Base-by-base conservation (phyloP, 2,888 invertebrate genomes). In the Synanthedon vespiformis region DNA sequence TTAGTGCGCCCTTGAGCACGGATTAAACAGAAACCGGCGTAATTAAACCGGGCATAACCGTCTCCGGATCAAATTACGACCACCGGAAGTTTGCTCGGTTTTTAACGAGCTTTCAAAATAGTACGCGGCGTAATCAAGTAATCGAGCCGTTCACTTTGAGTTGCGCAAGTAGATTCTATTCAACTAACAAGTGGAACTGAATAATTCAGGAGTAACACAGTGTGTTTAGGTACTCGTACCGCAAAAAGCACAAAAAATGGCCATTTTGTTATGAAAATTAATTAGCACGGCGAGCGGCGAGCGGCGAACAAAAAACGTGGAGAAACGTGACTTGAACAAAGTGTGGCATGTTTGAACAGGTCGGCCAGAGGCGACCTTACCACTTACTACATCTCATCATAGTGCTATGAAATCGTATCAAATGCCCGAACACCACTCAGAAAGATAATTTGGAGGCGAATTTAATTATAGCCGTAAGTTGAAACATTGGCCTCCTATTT, bases 1-100 rank as follows among this genome's bases (percentile, higher is more conserved):
- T 59, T 55, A 58, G 57, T 52, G 55, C 52, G 56, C 50, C 57
- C 57, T 54, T 50, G 51, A 53, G 57, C 51, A 40, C 11, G 56
- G 53, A 57, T 58, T 59, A 57, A 56, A 55, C 51, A 52, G 53
- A 49, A 41, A 44, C 52, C 27, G 51, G 40, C 52, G 56, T 59
- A 57, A 59, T 59, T 56, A 56, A 53, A 56, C 40, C 51, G 40
- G 16, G 51, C 48, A 52, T 55, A 55, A 55, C 55, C 53, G 54
- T 48, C 44, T 53, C 34, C 41, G 54, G 51, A 48, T 49, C 51
- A 44, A 49, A 50, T 34, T 49, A 27, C 48, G 48, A 51, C 40
- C 40, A 49, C 14, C 44, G 47, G 22, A 48, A 50, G 48, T 51
- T 54, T 52, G 16, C 51, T 50, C 54, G 50, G 51, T 53, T 57